These are phyloP conservation scores for Gadopsis marmoratus DNA, from an alignment of 2,797 vertebrate species.

Conservation along the genomic window DNA sequence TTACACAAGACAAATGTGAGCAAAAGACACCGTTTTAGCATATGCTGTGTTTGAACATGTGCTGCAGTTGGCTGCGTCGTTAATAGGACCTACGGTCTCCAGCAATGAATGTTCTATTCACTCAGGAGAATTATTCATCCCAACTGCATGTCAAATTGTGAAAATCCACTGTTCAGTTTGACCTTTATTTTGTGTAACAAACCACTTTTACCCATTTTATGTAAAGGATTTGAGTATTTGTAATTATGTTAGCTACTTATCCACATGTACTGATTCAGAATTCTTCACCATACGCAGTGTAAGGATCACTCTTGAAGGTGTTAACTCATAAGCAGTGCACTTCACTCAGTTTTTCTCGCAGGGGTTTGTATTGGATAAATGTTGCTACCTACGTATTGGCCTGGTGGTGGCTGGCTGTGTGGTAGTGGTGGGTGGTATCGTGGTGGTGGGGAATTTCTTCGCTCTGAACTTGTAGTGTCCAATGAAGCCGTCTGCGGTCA, in stretches of 20 bases:
- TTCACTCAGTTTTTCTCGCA: neutral
- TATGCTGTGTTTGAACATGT: slow-evolving; percentile 29
- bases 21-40: slow-evolving; percentile 19
- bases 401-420: slow-evolving; percentile 85
- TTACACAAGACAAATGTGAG: slow-evolving; percentile 24
- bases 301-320: neutral
- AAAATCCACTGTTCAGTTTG: neutral
- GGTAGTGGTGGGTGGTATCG: slow-evolving; percentile 83
- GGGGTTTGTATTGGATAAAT: slow-evolving; percentile 39
- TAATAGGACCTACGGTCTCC: slow-evolving; percentile 12
- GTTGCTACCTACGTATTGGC: slow-evolving; percentile 86
- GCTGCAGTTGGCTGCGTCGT: slow-evolving; percentile 34
- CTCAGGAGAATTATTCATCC: neutral
- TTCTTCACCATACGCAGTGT: neutral
- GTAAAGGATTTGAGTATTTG: neutral
- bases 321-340: slow-evolving; percentile 4
- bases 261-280: neutral
- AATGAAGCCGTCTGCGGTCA: slow-evolving; percentile 98
- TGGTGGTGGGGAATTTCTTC: slow-evolving; percentile 90
- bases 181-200: neutral
- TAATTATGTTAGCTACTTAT: neutral
- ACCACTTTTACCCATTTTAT: slow-evolving; percentile 6
- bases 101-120: slow-evolving; percentile 1
- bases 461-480: slow-evolving; percentile 97
- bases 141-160: neutral